Percentiles rank a stretch among this genome's conserved stretches.
Conservation (phyloP, 2,113 vertebrate genomes). For the Enhydra lutris region DNA sequence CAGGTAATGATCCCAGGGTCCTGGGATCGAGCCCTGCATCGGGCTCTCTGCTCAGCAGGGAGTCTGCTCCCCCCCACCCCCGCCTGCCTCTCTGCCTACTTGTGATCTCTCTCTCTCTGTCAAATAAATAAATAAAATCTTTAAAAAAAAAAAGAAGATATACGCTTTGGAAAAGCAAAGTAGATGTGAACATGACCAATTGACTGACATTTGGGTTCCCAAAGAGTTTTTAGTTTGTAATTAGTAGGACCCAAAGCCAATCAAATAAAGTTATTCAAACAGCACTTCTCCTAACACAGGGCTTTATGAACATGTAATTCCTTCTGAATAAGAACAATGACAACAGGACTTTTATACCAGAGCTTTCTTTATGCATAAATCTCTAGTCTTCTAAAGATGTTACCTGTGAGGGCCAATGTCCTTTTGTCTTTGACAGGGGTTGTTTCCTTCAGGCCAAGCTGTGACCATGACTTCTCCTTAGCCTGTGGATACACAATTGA, state of each 20-base stretch:
- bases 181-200: background rate
- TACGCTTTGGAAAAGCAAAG: background rate
- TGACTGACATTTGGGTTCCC: background rate
- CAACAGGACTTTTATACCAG: background rate
- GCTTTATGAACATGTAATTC: background rate
- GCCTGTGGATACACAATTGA: conserved; percentile 71
- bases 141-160: background rate
- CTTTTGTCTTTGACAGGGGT: conserved; percentile 85
- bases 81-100: too few species aligned
- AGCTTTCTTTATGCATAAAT: background rate
- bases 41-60: too few species aligned
- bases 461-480: conserved; percentile 83
- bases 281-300: background rate
- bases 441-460: conserved; percentile 77
- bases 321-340: background rate
- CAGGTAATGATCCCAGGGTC: too few species aligned
- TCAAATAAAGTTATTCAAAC: background rate
- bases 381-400: background rate
- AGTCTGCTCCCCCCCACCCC: too few species aligned
- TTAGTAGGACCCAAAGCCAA: background rate
- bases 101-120: too few species aligned
- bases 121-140: too few species aligned
- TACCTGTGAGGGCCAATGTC: conserved; percentile 87
- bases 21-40: too few species aligned
- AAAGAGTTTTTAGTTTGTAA: background rate